Base-by-base conservation (phyloP, 2,888 invertebrate genomes). In the Nowickia ferox region DNA sequence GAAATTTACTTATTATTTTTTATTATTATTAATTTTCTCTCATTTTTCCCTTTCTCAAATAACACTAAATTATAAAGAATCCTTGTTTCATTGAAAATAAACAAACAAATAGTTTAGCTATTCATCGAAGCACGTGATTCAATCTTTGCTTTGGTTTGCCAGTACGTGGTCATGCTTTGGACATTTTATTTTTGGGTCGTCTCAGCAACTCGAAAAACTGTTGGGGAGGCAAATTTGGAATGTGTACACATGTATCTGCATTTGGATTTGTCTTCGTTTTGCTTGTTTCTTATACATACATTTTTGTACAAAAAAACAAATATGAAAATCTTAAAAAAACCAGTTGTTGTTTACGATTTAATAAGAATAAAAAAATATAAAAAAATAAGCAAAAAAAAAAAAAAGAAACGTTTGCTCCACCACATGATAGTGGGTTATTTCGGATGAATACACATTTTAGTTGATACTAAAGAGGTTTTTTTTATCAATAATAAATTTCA, bases 81-180 rank as follows among this genome's bases (percentile, higher is more conserved):
- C 30, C 22, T 11, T 6, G 15, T 51, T 74, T 42, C 42, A 65
- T 77, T 71, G 48, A 71, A 71, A 65, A 74, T 44, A 65, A 22
- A 57, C 46, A 77, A 71, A 57, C 66, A 87, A 78, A 84, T 75
- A 81, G 77, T 84, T 86, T 69, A 81, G 74, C 78, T 78, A 78
- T 71, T 75, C 74, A 83, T 80, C 76, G 83, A 72, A 80, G 84
- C 83, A 79, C 84, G 84, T 83, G 82, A 84, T 82, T 84, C 82
- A 84, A 82, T 82, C 75, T 82, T 55, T 87, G 69, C 71, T 72
- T 83, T 63, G 63, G 44, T 76, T 66, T 46, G 51, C 22, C 63
- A 53, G 51, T 61, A 78, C 83, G 83, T 84, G 83, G 83, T 72
- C 72, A 59, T 66, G 13, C 51, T 66, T 66, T 77, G 51, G 13